Evolutionary conservation across 2,888 invertebrate genomes (phyloP).

Genomic region (Drosophila sordidula): DNA sequence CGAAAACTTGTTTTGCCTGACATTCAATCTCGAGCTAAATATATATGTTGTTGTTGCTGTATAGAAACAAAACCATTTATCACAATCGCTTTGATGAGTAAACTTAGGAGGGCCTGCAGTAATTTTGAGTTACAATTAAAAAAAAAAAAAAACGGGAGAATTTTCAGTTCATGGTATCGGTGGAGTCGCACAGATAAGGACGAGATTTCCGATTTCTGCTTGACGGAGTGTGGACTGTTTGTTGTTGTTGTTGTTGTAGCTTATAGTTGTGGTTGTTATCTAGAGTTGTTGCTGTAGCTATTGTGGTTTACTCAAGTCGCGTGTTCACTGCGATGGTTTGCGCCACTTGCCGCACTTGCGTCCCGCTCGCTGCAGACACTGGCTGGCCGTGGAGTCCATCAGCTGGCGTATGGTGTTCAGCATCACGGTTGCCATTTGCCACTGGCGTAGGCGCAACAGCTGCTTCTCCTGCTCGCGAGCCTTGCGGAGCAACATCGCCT

Average conservation of each 20-base stretch:
- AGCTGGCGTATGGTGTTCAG: constrained; percentile 73
- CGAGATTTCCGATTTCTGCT: not conserved
- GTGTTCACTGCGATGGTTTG: constrained; percentile 70
- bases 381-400: constrained; percentile 52
- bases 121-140: constrained; percentile 6
- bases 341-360: constrained; percentile 71
- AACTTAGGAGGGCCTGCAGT: constrained; percentile 37
- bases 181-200: not conserved
- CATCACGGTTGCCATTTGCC: constrained; percentile 76
- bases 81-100: constrained; percentile 84
- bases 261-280: constrained; percentile 6
- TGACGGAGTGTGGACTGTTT: constrained; percentile 43
- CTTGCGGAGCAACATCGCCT: constrained; percentile 79
- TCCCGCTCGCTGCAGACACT: constrained; percentile 52
- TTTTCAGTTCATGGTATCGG: constrained; percentile 4
- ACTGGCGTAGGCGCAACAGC: constrained; percentile 76
- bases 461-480: constrained; percentile 80
- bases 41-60: constrained; percentile 31
- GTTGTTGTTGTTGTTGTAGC: constrained; percentile 27
- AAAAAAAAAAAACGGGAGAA: not conserved
- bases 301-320: constrained; percentile 46
- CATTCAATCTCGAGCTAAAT: constrained; percentile 32
- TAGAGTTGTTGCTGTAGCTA: constrained; percentile 4
- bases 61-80: constrained; percentile 82
- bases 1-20: constrained; percentile 37